Evolutionary conservation across 2,888 invertebrate genomes (phyloP), one percentile per base, ranked within the genome.

Genomic region (Dryococelus australis): DNA sequence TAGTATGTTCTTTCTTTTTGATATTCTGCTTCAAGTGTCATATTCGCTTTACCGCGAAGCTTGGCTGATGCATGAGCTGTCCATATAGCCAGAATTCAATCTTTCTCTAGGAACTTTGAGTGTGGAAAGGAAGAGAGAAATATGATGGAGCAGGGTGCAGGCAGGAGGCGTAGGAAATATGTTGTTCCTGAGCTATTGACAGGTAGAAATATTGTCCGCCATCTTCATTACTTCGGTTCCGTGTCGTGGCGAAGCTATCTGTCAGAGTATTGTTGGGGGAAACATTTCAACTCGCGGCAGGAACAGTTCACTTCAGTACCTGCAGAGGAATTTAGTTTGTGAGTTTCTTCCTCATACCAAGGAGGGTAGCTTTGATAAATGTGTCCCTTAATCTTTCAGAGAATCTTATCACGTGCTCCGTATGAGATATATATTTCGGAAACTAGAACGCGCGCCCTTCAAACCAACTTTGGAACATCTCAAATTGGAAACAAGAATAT

Each of bases 181-280:
- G 83, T 35, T 83, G 83, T 24, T 83, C 83, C 83, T 83, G 43
- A 35, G 84, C 85, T 84, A 88, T 88, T 88, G 88, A 88, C 88
- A 88, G 88, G 86, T 86, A 85, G 78, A 88, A 86, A 88, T 84
- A 88, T 88, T 88, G 86, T 86, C 84, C 84, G 86, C 86, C 84
- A 86, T 86, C 87, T 87, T 87, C 87, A 87, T 87, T 87, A 87
- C 85, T 79, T 43, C 85, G 81, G 87, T 83, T 83, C 83, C 85
- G 27, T 80, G 87, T 83, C 84, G 47, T 53, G 43, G 84, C 53
- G 78, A 83, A 84, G 87, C 87, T 81, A 87, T 87, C 81, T 53
- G 79, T 87, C 87, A 87, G 27, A 51, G 35, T 43, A 47, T 53
- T 35, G 53, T 86, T 85, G 26, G 53, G 27, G 53, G 85, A 53